Percentiles rank a stretch among this genome's conserved stretches.
phyloP scores from a whole-genome alignment of 2,888 invertebrate genomes.

The Drosophila eohydei region DNA sequence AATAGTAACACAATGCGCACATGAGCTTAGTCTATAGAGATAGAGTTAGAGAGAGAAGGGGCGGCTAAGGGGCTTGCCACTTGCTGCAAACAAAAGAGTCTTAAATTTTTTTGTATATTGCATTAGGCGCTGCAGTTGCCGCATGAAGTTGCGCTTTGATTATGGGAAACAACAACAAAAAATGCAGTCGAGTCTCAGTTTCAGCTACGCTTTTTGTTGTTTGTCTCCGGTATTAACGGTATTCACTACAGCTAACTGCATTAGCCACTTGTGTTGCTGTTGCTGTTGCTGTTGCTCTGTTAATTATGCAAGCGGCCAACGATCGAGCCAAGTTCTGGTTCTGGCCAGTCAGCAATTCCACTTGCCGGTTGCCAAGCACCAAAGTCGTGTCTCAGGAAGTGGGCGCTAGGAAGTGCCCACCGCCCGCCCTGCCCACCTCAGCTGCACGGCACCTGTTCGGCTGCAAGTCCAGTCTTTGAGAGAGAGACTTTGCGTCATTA shows the following conservation, averaged over 20 bases:
- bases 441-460: slow-evolving; percentile 52
- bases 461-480: slow-evolving; percentile 14
- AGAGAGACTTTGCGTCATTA: slow-evolving; percentile 70
- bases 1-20: slow-evolving; percentile 71
- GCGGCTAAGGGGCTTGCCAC: slow-evolving; percentile 1
- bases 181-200: slow-evolving; percentile 16
- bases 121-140: slow-evolving; percentile 50
- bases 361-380: slow-evolving; percentile 29
- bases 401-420: slow-evolving; percentile 57
- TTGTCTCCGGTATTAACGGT: slow-evolving; percentile 60
- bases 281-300: slow-evolving; percentile 44
- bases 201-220: slow-evolving; percentile 14
- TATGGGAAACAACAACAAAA: slow-evolving; percentile 53
- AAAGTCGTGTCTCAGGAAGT: slow-evolving; percentile 53
- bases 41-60: too few relatives aligned
- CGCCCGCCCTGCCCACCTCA: neutral
- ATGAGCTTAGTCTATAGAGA: slow-evolving; percentile 3
- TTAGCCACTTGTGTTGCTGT: slow-evolving; percentile 53
- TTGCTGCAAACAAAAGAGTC: slow-evolving; percentile 66
- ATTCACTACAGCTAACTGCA: slow-evolving; percentile 69
- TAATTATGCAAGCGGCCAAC: slow-evolving; percentile 66
- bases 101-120: slow-evolving; percentile 75
- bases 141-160: slow-evolving; percentile 66
- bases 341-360: slow-evolving; percentile 45
- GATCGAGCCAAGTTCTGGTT: slow-evolving; percentile 51